These are phyloP conservation scores for Lepidostoma basale DNA, from an alignment of 1,140 invertebrate genomes.

Conservation along the genomic window DNA sequence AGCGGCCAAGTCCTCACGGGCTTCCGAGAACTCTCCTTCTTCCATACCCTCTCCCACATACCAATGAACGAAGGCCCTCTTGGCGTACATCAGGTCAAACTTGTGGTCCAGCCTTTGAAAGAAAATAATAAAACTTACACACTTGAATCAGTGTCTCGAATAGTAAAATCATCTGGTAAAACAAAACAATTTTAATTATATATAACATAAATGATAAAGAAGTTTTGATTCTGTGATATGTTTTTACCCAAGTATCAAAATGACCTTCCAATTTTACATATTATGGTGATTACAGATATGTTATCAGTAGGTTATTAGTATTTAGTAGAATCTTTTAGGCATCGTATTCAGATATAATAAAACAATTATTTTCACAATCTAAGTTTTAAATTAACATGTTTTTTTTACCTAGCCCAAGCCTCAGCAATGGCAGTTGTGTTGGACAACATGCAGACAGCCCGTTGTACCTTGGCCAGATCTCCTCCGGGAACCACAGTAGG, in stretches of 20 bases:
- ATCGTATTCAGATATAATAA: no score
- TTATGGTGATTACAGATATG: no score
- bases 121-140: background rate
- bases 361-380: slow-evolving; percentile 1
- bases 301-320: no score
- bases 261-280: no score
- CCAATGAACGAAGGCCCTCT: slow-evolving; percentile 79
- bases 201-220: no score
- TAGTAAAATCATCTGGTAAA: no score
- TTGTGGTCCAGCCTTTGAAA: slow-evolving; percentile 72
- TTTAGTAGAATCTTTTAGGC: no score
- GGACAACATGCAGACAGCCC: slow-evolving; percentile 85
- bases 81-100: slow-evolving; percentile 82
- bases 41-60: slow-evolving; percentile 81
- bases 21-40: slow-evolving; percentile 83
- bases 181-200: no score
- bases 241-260: no score
- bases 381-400: background rate
- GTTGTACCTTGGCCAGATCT: slow-evolving; percentile 83
- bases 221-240: no score
- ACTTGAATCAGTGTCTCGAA: no score
- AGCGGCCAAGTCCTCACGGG: slow-evolving; percentile 83
- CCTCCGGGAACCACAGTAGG: slow-evolving; percentile 81
- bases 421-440: slow-evolving; percentile 89
- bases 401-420: slow-evolving; percentile 73